Evolutionary conservation across 2,888 invertebrate species (phyloP).

Genomic region (Hemaris fuciformis): DNA sequence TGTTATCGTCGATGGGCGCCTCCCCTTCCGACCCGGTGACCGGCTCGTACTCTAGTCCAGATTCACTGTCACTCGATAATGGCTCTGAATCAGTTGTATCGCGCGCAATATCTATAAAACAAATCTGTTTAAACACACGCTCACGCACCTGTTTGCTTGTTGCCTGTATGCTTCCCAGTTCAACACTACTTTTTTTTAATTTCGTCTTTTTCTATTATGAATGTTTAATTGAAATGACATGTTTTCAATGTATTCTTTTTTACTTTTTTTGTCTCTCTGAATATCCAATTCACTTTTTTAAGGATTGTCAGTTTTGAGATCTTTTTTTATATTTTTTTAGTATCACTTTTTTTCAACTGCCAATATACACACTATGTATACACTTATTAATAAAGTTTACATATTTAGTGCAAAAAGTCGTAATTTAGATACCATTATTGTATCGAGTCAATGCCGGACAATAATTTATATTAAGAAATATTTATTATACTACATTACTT

Average conservation of each 20-base stretch:
- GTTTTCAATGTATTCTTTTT: constrained; percentile 10
- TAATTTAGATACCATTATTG: too few species aligned
- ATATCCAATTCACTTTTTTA: constrained; percentile 18
- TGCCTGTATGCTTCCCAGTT: constrained; percentile 23
- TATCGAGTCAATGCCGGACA: too few species aligned
- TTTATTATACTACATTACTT: too few species aligned
- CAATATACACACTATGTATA: background rate
- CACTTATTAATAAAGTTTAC: background rate
- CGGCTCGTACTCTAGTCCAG: constrained; percentile 68
- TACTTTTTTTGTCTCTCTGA: constrained; percentile 18
- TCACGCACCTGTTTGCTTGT: constrained; percentile 19
- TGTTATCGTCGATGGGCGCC: constrained; percentile 54
- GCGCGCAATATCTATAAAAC: constrained; percentile 77
- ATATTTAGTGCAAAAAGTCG: background rate
- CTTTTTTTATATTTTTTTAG: background rate
- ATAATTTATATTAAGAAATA: too few species aligned
- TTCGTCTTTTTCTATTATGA: constrained; percentile 21
- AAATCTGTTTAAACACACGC: constrained; percentile 29
- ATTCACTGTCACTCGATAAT: constrained; percentile 41
- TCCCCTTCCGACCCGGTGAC: constrained; percentile 73
- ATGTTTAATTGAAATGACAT: constrained; percentile 15
- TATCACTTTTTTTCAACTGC: constrained; percentile 2
- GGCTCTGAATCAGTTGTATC: constrained; percentile 79
- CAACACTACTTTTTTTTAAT: constrained; percentile 24
- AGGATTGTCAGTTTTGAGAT: constrained; percentile 1